phyloP scores from a whole-genome alignment of 2,113 vertebrate genomes.

The Butorides virescens region DNA sequence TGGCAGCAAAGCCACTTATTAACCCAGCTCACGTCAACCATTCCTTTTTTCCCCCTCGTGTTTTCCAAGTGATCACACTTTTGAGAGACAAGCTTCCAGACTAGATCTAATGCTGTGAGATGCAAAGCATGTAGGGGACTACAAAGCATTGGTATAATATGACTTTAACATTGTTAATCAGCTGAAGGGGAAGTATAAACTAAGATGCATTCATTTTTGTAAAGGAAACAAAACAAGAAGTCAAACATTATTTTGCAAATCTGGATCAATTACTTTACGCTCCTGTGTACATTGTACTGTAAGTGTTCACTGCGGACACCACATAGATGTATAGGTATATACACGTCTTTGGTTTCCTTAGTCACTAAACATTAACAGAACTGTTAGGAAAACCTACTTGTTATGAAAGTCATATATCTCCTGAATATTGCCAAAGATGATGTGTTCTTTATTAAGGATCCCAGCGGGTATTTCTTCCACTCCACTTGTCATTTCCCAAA shows the following conservation, averaged over 20 bases:
- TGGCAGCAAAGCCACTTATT: neutral
- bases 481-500: conserved; percentile 96
- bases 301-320: neutral
- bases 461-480: conserved; percentile 93
- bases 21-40: neutral
- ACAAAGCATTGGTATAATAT: neutral
- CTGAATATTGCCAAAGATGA: conserved; percentile 98
- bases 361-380: neutral
- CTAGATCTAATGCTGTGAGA: neutral
- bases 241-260: neutral
- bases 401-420: conserved; percentile 98
- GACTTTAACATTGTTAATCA: neutral
- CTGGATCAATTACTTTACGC: neutral
- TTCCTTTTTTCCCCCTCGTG: accelerated
- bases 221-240: neutral
- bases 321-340: neutral
- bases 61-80: neutral
- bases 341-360: neutral
- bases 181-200: neutral
- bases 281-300: neutral
- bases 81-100: neutral
- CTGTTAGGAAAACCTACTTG: conserved; percentile 82
- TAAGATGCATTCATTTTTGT: neutral
- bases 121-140: neutral
- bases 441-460: conserved; percentile 92